Percentiles rank a stretch among this genome's conserved stretches.
Evolutionary conservation across 2,797 vertebrate species (phyloP).

Genomic region (Hippoglossus hippoglossus): DNA sequence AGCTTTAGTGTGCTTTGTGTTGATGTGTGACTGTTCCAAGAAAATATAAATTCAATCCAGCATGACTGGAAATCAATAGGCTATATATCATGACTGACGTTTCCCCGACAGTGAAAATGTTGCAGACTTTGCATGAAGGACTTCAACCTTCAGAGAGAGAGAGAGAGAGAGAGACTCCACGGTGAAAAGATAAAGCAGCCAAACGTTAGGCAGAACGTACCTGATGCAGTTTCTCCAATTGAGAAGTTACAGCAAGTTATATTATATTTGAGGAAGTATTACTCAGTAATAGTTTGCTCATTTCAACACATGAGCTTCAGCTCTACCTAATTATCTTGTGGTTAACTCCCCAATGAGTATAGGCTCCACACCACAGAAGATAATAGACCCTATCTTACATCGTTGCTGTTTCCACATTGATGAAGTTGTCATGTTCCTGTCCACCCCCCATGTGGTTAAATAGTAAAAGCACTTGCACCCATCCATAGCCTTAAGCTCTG

Average conservation of each 20-base stretch:
- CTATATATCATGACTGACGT: slow-evolving; percentile 44
- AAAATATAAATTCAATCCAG: slow-evolving; percentile 43
- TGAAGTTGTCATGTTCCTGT: too few relatives aligned
- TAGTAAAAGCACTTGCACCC: too few relatives aligned
- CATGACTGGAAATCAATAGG: slow-evolving; percentile 46
- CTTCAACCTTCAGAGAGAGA: slow-evolving; percentile 19
- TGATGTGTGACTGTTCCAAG: slow-evolving; percentile 29
- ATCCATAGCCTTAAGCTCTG: too few relatives aligned
- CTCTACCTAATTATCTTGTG: background rate
- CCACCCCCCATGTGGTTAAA: too few relatives aligned
- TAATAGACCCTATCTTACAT: slow-evolving; percentile 35
- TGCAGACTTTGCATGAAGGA: slow-evolving; percentile 48
- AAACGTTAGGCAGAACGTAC: slow-evolving; percentile 1
- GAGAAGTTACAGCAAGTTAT: background rate
- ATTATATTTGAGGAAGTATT: too few relatives aligned
- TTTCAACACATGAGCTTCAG: background rate
- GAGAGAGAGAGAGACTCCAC: background rate
- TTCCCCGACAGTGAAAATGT: slow-evolving; percentile 48
- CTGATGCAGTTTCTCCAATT: slow-evolving; percentile 9
- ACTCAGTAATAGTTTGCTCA: too few relatives aligned
- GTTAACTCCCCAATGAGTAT: slow-evolving; percentile 60
- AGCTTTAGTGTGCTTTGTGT: slow-evolving; percentile 26
- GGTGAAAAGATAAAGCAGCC: too few relatives aligned
- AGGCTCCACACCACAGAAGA: slow-evolving; percentile 46
- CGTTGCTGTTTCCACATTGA: too few relatives aligned